Conservation (phyloP, 2,113 vertebrate species). For the Arenaria interpres region DNA sequence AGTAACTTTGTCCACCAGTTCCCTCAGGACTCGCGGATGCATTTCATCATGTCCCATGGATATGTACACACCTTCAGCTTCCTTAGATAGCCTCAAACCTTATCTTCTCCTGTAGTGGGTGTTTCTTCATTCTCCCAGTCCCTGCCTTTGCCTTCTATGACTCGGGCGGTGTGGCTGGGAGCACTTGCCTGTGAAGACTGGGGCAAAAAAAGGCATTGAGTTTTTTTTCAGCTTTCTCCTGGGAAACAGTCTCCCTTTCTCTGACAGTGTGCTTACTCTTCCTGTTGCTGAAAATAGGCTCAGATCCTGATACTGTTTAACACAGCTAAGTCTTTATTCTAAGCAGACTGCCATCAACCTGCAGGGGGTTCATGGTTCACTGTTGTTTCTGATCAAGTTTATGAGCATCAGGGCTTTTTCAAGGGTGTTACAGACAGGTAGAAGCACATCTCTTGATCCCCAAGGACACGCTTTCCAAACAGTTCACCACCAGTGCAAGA, state of each 20-base stretch:
- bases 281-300: neutral
- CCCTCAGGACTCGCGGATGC: neutral
- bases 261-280: neutral
- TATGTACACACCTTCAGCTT: neutral
- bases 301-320: neutral
- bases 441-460: neutral
- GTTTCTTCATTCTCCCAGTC: neutral
- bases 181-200: neutral
- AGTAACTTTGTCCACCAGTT: neutral
- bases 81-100: neutral
- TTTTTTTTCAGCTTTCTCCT: neutral
- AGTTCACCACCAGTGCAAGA: neutral
- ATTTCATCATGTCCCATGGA: neutral
- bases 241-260: neutral
- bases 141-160: neutral
- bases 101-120: neutral
- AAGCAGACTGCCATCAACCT: neutral
- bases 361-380: neutral
- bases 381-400: neutral
- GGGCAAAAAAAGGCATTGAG: neutral
- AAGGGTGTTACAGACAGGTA: neutral
- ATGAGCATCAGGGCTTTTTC: neutral
- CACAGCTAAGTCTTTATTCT: neutral
- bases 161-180: neutral
- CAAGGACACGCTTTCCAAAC: neutral